Evolutionary conservation across 2,113 vertebrate genomes (phyloP), one percentile per base, ranked within the genome.

Genomic region (Deroptyus accipitrinus): DNA sequence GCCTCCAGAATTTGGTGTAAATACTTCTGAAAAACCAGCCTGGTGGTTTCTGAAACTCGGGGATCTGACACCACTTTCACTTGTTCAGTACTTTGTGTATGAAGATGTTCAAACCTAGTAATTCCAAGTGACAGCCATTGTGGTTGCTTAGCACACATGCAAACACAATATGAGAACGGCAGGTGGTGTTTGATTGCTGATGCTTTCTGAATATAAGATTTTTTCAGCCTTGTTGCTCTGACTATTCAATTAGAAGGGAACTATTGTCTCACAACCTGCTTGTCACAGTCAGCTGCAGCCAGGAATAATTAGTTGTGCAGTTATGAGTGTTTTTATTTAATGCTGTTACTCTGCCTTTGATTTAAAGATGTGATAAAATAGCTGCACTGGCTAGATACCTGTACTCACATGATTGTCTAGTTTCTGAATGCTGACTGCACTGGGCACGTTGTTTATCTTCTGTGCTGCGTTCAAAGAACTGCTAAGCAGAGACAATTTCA

Each of bases 211-310:
- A 84, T 92, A 78, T 90, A 94, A 94, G 95, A 90, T 79, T 96
- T 96, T 94, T 95, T 96, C 90, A 93, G 63, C 37, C 28, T 83
- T 88, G 61, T 88, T 9, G 1, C 57, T 83, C 68, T 93, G 75
- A 96, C 95, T 94, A 77, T 90, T 96, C 73, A 80, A 63, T 96
- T 97, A 92, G 95, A 93, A 89, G 46, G 20, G 35, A 96, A n/a
- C 42, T 90, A 35, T 94, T 94, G 33, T 95, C 86, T 94, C 94
- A 88, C 66, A 92, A 55, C 51, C 70, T 90, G 33, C 81, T 90
- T 94, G 31, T 87, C 79, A 88, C 41, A 90, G 85, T 48, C 93
- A 93, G 68, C 75, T 83, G 31, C 79, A 90, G 66, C 52, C 90
- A 84, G 76, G 74, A 89, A 72, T 93, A 83, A 79, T 91, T 96